Conservation (phyloP, 2,797 vertebrate genomes). For the Pseudochirops cupreus region DNA sequence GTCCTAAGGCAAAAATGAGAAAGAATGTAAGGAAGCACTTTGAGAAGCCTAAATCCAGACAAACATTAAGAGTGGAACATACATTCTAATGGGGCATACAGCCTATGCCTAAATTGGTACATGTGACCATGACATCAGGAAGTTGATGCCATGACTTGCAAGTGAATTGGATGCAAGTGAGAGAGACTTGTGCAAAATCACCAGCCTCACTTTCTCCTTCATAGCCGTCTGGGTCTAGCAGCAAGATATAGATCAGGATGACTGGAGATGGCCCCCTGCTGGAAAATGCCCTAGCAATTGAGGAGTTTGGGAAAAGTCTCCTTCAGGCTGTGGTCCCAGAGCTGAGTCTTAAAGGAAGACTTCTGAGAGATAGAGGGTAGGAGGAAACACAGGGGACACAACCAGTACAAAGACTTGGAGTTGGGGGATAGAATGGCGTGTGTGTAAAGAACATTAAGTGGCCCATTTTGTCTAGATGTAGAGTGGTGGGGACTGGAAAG, state of each 20-base stretch:
- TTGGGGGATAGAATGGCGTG: not conserved
- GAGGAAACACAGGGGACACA: not conserved
- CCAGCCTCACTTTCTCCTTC: too few relatives aligned
- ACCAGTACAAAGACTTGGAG: not conserved
- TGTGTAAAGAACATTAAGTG: not conserved
- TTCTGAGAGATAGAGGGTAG: not conserved
- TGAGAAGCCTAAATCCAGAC: not conserved
- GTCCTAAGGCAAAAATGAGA: not conserved
- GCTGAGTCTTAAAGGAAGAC: not conserved
- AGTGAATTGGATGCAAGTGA: too few relatives aligned
- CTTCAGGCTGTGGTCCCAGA: not conserved
- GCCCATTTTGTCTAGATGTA: not conserved
- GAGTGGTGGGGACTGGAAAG: not conserved
- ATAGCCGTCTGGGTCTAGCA: too few relatives aligned
- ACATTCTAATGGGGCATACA: not conserved
- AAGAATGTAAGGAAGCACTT: not conserved
- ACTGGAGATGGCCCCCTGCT: not conserved
- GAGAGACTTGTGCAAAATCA: too few relatives aligned
- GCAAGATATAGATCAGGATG: too few relatives aligned
- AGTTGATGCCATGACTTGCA: too few relatives aligned
- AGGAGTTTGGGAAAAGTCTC: not conserved
- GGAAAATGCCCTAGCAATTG: not conserved
- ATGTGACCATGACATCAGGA: too few relatives aligned
- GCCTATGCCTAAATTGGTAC: not conserved
- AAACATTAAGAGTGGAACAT: not conserved